Evolutionary conservation across 1,140 invertebrate species (phyloP), one percentile per base, ranked within the genome.

Genomic region (Sinonovacula constricta): DNA sequence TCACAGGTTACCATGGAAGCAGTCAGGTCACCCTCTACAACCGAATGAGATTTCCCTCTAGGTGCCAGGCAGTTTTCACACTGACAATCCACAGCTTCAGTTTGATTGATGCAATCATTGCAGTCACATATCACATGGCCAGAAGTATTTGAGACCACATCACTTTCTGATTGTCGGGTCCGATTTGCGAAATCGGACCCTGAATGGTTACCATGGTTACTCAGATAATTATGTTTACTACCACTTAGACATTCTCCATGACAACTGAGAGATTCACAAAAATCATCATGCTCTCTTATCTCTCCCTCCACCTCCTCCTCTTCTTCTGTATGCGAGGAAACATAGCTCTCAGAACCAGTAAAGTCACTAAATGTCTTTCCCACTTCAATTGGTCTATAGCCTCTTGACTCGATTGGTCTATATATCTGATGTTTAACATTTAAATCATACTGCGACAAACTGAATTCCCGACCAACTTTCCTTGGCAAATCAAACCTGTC

Each of bases 111-210:
- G 36, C 74, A 77, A 28, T 67, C 74, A 7, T 77, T 65, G 26
- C 74, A 60, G 15, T 67, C 74, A 77, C 74, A 77, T n/a, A 65
- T 39, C 39, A 75, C 49, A 56, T 75, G 57, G 30, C 26, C 71
- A 18, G 39, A 45, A 45, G 7, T 18, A 45, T 45, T 45, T 18
- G 39, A 45, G 39, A 45, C 39, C 39, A 45, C 39, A 18, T 45
- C 39, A 7, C 39, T 18, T 45, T 45, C 39, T 45, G 39, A 45
- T 18, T 18, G 39, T 18, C 39, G 39, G 18, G 7, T 7, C 39
- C 7, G 39, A 45, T 45, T 45, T 18, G 7, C 39, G 18, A 7
- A 10, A 18, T 10, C 18, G 53, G 59, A 53, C 15, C 60, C 49
- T 24, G 34, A 14, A 26, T 71, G 49, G 10, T 57, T 57, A 57